Evolutionary conservation across 2,888 invertebrate genomes (phyloP).

Genomic region (Salpingus planirostris): DNA sequence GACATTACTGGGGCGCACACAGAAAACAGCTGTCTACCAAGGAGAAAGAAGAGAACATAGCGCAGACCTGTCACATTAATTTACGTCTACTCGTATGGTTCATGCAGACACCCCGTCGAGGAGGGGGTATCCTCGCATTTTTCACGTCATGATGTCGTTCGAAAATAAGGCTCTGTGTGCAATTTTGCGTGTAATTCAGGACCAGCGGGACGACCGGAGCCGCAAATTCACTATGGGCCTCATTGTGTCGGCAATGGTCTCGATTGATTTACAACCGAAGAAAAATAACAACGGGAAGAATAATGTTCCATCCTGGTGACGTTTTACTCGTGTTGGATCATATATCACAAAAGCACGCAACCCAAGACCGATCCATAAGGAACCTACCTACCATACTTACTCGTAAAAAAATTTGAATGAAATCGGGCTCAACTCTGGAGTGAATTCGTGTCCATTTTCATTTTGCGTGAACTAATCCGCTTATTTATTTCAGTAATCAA

Average conservation of each 20-base stretch:
- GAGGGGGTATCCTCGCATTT: constrained; percentile 25
- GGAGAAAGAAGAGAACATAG: constrained; percentile 12
- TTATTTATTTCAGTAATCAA: too few species aligned
- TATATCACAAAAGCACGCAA: not conserved
- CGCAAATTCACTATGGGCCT: constrained; percentile 10
- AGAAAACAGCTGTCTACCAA: constrained; percentile 22
- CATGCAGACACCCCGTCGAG: constrained; percentile 19
- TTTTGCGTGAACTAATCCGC: too few species aligned
- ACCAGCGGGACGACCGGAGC: constrained; percentile 23
- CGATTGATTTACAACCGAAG: constrained; percentile 13
- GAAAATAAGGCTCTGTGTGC: constrained; percentile 34
- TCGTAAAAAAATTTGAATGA: too few species aligned
- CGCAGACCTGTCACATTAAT: constrained; percentile 28
- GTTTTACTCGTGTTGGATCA: constrained; percentile 5
- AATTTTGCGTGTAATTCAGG: constrained; percentile 38
- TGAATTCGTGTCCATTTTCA: too few species aligned
- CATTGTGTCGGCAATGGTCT: constrained; percentile 10
- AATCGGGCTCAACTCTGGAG: too few species aligned
- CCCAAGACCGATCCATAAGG: too few species aligned
- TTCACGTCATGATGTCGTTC: constrained; percentile 30
- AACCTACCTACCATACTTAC: too few species aligned
- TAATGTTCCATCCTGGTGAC: constrained; percentile 8
- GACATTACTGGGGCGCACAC: constrained; percentile 30
- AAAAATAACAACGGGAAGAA: constrained; percentile 9
- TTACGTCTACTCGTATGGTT: constrained; percentile 21